Evolutionary conservation across 2,113 vertebrate species (phyloP), one percentile per base, ranked within the genome.

Genomic region (Phocoena sinus): DNA sequence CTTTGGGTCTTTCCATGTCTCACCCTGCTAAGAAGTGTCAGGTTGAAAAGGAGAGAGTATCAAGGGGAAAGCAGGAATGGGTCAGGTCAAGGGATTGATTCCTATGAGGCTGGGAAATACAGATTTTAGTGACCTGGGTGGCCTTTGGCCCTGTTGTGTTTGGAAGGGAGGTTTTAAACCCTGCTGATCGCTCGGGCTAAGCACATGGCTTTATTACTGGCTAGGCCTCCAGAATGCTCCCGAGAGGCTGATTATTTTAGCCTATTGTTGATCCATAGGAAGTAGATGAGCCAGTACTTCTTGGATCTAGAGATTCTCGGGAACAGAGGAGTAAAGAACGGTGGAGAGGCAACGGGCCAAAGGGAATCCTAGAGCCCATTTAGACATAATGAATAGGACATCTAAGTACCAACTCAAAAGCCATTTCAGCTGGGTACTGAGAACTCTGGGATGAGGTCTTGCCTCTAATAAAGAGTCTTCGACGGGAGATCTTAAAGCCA

Each of bases 41-140:
- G 71, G 25, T 2, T 44, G 77, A 58, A 63, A 74, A 76, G 60
- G 80, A 70, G 20, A 96, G 50, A 50, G n/a, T 60, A 31, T 50
- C 15, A 50, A 93, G 33, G 41, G 31, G 18, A 86, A 84, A 92
- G 90, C 25, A 87, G 92, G 82, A 65, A 47, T 17, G 65, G 50
- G 82, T 53, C 62, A 94, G 73, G 76, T 25, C 50, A 53, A 82
- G 70, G 85, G 62, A 60, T 21, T 62, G 58, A 90, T 41, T 96
- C 94, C 73, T 94, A 6, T 74, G 92, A 96, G 93, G 95, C 95
- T 86, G 82, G 85, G 85, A 95, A 86, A 89, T 38, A 38, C 5
- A 12, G 56, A 80, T 53, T 73, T 83, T 6, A 62, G 60, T 41
- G 76, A 95, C 85, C 31, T 23, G 13, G 58, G 41, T 23, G 47